A percentile compares a stretch with the other conserved stretches of the same genome.
These are phyloP conservation scores for Drosophila nigrodunni DNA, from an alignment of 1,140 invertebrate genomes.

Conservation along the genomic window DNA sequence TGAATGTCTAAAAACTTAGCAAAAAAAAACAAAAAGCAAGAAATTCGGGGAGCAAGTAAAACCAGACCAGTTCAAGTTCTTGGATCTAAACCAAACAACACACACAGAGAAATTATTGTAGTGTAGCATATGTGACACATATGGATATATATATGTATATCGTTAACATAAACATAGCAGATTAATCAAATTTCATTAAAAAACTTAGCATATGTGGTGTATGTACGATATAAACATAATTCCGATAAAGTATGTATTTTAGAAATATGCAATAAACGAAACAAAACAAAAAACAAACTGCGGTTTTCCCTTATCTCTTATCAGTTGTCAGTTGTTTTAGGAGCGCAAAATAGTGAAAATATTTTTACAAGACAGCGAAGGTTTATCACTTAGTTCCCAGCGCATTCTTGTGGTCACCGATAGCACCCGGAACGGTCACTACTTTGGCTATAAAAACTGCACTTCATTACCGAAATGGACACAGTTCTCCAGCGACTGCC, in stretches of 20 bases:
- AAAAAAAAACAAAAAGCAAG: not conserved
- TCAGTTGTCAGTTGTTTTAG: not conserved
- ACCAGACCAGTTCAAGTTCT: conserved; percentile 6
- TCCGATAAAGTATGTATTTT: conserved; percentile 73
- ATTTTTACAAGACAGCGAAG: not conserved
- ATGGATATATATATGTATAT: conserved; percentile 16
- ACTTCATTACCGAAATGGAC: not conserved
- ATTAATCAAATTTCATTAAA: conserved; percentile 74
- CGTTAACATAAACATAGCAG: conserved; percentile 38
- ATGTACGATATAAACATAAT: conserved; percentile 44
- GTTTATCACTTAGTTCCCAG: conserved; percentile 18
- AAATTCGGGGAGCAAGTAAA: not conserved
- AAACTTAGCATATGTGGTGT: conserved; percentile 57
- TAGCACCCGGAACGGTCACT: conserved; percentile 85
- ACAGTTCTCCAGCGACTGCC: conserved; percentile 37
- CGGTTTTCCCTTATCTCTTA: conserved; percentile 40
- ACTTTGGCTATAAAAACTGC: conserved; percentile 35
- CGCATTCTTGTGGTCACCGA: conserved; percentile 83
- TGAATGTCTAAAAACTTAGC: conserved; percentile 7
- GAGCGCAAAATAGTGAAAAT: not conserved
- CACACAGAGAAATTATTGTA: conserved; percentile 43
- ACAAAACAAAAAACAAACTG: conserved; percentile 23
- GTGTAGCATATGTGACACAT: conserved; percentile 44
- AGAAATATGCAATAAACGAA: conserved; percentile 62
- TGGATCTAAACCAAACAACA: conserved; percentile 10